A percentile compares a stretch with the other conserved stretches of the same genome.
These are phyloP conservation scores for Allacma fusca DNA, from an alignment of 2,888 invertebrate species.

Conservation along the genomic window DNA sequence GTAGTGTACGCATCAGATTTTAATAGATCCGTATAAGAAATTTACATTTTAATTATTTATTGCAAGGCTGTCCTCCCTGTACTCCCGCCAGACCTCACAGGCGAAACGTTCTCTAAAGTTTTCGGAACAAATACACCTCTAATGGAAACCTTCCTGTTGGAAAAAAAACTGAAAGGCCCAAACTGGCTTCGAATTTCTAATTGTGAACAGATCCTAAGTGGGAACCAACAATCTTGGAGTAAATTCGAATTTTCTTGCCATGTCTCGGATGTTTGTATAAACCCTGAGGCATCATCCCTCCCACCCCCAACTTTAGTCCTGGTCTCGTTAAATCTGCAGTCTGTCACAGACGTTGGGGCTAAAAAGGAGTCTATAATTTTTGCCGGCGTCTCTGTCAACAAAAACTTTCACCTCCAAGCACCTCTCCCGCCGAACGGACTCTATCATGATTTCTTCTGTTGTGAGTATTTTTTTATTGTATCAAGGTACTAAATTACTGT, in stretches of 20 bases:
- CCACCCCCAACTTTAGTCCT: slow-evolving; percentile 80
- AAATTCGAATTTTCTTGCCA: slow-evolving; percentile 66
- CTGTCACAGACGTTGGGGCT: slow-evolving; percentile 77
- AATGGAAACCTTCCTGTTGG: slow-evolving; percentile 86
- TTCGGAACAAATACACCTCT: slow-evolving; percentile 90
- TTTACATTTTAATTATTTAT: too few species aligned
- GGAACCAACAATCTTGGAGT: slow-evolving; percentile 80
- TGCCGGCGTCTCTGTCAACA: slow-evolving; percentile 81
- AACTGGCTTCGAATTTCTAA: slow-evolving; percentile 89
- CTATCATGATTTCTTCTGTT: slow-evolving; percentile 88
- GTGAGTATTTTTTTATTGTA: slow-evolving; percentile 65
- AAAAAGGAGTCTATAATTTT: slow-evolving; percentile 87
- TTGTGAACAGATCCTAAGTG: slow-evolving; percentile 68
- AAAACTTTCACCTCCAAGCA: slow-evolving; percentile 79
- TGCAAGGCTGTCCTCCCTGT: slow-evolving; percentile 63
- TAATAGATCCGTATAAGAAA: too few species aligned
- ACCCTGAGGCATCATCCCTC: slow-evolving; percentile 63
- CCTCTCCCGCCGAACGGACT: slow-evolving; percentile 65
- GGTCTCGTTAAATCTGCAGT: slow-evolving; percentile 77
- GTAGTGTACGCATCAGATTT: too few species aligned
- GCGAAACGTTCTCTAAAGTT: slow-evolving; percentile 83
- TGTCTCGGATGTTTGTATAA: slow-evolving; percentile 48
- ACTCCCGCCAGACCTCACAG: slow-evolving; percentile 69
- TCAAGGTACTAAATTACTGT: slow-evolving; percentile 30
- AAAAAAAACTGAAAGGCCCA: slow-evolving; percentile 93